Base-by-base conservation (phyloP, 2,888 invertebrate genomes). In the Lomographa bimaculata region DNA sequence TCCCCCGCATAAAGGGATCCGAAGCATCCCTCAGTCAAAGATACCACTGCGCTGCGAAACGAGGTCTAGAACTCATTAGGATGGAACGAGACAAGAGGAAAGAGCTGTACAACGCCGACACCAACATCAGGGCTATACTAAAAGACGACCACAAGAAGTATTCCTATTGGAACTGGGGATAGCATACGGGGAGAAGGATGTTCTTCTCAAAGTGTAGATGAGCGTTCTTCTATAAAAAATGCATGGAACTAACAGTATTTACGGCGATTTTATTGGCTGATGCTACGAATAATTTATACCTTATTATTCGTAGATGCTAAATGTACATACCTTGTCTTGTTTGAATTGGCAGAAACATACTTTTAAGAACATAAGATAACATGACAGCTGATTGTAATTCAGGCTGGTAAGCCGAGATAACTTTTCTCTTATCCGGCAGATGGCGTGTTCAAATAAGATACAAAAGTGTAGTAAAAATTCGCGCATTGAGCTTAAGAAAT, bases 11-110 rank as follows among this genome's bases (percentile, higher is more conserved):
- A 32, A 92, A 91, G 61, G 92, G 92, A 6, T 90, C 91, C 0
- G 93, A 93, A 67, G 91, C 92, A 0, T 93, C 93, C 0, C 81
- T 93, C n/a, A 93, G 93, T 41, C 92, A 92, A 63, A 75, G 93
- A 45, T 93, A 93, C 67, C 91, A 92, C 48, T 91, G 92, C 59
- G 93, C 93, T 0, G 93, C 93, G 1, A 92, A 90, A 71, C 90
- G 91, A 16, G 93, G 93, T 5, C 71, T 93, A 7, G 90, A 91
- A 57, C 78, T 91, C 4, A 81, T 93, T 26, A 83, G 90, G 54
- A 79, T 90, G 49, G 92, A 92, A 49, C 77, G 90, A 12, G 90
- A 91, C 27, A 84, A 82, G 32, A 71, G 90, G 7, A 76, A 78
- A 57, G 82, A 87, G 38, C 52, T 86, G 1, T 79, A 78, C 37